Base-by-base conservation (phyloP, 2,113 vertebrate species). In the Nothobranchius furzeri region DNA sequence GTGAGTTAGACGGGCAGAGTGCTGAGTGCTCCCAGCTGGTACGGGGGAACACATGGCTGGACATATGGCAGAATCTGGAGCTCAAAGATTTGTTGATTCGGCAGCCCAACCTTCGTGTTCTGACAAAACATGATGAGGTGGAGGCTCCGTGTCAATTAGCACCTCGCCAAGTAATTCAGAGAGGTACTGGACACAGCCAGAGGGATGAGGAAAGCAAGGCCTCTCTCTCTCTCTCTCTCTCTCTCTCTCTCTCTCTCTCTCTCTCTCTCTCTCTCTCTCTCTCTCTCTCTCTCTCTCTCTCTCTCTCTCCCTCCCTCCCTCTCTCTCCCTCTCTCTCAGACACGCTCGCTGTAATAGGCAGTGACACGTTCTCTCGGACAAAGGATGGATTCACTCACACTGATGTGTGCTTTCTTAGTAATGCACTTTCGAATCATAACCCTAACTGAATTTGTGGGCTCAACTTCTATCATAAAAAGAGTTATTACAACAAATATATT, bases 61-160 rank as follows among this genome's bases (percentile, higher is more conserved):
- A 85, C 88, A 87, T 87, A 89, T 90, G 89, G 85, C 73, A 77
- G 66, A 83, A 75, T 85, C 83, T 83, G 70, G 74, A 82, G 71
- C 68, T 73, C 75, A 62, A 68, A 54, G 58, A 77, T 85, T 79
- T 86, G 81, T 85, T 81, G 78, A 87, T 86, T 68, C 55, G 67
- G 87, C 80, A 70, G 61, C 62, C 20, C 70, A 68, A 67, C 70
- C 74, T 81, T 88, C 42, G 46, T 84, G 79, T 87, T 82, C 64
- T 78, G 83, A 81, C 78, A 85, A 87, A 86, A 88, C 81, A 81
- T 30, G 2, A 64, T 10, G 71, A 85, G 68, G 66, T 86, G 63
- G 75, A 62, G 64, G 59, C 76, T 76, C 51, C 74, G 61, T 52
- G 15, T 88, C 81, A 86, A 85, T 88, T 87, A 86, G 81, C 5